Evolutionary conservation across 2,113 vertebrate genomes (phyloP), one percentile per base, ranked within the genome.

Genomic region (Calypte anna): DNA sequence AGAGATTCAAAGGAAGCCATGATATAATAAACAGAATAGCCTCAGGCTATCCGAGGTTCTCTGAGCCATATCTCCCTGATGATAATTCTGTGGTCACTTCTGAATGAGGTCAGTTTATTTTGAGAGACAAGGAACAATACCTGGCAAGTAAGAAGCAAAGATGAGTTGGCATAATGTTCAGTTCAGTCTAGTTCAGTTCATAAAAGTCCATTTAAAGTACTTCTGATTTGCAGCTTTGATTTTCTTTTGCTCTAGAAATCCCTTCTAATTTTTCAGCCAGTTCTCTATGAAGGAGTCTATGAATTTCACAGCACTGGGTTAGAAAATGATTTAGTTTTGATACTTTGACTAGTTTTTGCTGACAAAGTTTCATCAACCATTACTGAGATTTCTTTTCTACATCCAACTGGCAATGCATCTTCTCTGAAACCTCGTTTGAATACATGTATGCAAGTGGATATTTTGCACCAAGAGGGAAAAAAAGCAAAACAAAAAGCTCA

Each of bases 141-240:
- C 58, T 91, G 63, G 33, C 66, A 96, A 72, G 57, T 87, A 83
- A 83, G 28, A 80, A 75, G 70, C 33, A 77, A 70, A 91, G 63
- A 92, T 96, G 73, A 76, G 9, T 86, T 95, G 80, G 31, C 31
- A 90, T 67, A 68, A 59, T 30, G 4, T 16, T 63, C 78, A 27
- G 4, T 16, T 63, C 78, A 27, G 20, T 95, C 19, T 28, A 87
- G 44, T 74, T 55, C 38, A 85, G 58, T 93, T 95, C 77, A 91
- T 92, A 87, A 80, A 95, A 96, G 48, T 78, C 69, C 75, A 55
- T 96, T 96, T 89, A 85, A 95, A 97, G 78, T 94, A 73, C 76
- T 63, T 93, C 38, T 75, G 63, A 92, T 93, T 96, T 96, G 50
- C 85, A 82, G 30, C 58, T 97, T 94, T 95, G 90, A 31, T 94